phyloP scores from a whole-genome alignment of 2,113 vertebrate species.

The Caloenas nicobarica region DNA sequence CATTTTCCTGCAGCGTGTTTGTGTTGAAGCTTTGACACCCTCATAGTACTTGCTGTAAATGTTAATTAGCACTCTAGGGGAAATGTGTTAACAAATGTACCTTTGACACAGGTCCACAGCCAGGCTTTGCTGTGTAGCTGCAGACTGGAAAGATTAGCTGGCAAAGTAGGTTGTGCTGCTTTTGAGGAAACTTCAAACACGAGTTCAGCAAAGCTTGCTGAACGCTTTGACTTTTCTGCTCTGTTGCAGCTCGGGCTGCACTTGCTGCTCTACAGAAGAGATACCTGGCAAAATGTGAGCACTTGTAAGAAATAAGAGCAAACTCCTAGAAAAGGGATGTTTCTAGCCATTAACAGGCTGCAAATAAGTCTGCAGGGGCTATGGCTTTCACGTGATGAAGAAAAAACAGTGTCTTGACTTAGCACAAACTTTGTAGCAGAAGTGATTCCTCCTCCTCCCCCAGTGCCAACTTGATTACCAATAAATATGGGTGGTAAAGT shows the following conservation, averaged over 20 bases:
- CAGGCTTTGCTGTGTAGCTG: slow-evolving; percentile 7
- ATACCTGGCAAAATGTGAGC: background rate
- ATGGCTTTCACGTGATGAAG: background rate
- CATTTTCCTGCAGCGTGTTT: background rate
- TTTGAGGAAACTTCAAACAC: slow-evolving; percentile 34
- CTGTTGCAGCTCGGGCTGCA: background rate
- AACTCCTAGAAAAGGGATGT: background rate
- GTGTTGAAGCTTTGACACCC: slow-evolving; percentile 14
- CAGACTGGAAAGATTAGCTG: slow-evolving; percentile 38
- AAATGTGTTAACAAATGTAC: slow-evolving; percentile 68
- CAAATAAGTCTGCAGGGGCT: background rate
- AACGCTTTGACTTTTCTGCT: background rate
- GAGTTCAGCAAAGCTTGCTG: background rate
- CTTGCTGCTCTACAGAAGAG: background rate
- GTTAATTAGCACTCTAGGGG: slow-evolving; percentile 63
- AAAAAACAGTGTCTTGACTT: background rate
- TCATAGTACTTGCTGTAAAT: slow-evolving; percentile 35
- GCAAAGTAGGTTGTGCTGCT: slow-evolving; percentile 22
- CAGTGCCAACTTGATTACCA: background rate
- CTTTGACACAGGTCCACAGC: slow-evolving; percentile 61
- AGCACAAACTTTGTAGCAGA: background rate
- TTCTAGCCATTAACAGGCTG: background rate
- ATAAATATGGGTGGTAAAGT: slow-evolving; percentile 25
- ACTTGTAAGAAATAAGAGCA: background rate
- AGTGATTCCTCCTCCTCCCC: background rate